Percentiles rank a stretch among this genome's conserved stretches.
These are phyloP conservation scores for Catharus ustulatus DNA, from an alignment of 2,797 vertebrate genomes.

Conservation along the genomic window DNA sequence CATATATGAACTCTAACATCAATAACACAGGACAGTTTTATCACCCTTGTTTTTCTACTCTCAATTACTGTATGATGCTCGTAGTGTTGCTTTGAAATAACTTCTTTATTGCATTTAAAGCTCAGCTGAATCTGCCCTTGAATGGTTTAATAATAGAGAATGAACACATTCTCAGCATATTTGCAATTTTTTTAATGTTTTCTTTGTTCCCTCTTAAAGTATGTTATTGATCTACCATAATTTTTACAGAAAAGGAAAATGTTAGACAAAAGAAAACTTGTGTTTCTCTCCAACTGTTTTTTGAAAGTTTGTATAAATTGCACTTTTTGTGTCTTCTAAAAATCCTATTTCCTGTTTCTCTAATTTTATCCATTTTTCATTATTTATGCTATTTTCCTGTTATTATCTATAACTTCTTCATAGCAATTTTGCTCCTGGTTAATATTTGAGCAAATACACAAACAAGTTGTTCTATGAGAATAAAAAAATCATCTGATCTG, in stretches of 20 bases:
- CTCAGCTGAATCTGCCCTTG: conserved; percentile 52
- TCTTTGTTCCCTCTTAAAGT: background rate
- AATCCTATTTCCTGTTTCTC: background rate
- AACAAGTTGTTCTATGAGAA: background rate
- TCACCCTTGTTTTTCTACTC: conserved; percentile 40
- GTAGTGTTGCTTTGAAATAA: background rate
- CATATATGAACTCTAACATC: conserved; percentile 46
- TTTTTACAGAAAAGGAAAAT: background rate
- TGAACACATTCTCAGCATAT: background rate
- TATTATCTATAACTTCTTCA: background rate
- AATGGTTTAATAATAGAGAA: conserved; percentile 42
- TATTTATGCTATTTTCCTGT: background rate
- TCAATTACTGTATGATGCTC: background rate
- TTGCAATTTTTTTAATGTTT: background rate
- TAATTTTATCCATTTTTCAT: background rate
- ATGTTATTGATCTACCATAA: background rate
- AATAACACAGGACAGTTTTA: conserved; percentile 47
- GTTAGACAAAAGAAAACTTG: background rate
- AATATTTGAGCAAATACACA: background rate
- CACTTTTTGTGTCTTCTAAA: background rate
- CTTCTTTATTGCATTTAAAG: conserved; percentile 51
- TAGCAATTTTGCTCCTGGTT: background rate
- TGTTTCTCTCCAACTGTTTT: background rate
- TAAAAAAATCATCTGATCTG: background rate
- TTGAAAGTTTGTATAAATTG: background rate